Conservation (phyloP, 2,888 invertebrate species). For the Lasiommata megera region DNA sequence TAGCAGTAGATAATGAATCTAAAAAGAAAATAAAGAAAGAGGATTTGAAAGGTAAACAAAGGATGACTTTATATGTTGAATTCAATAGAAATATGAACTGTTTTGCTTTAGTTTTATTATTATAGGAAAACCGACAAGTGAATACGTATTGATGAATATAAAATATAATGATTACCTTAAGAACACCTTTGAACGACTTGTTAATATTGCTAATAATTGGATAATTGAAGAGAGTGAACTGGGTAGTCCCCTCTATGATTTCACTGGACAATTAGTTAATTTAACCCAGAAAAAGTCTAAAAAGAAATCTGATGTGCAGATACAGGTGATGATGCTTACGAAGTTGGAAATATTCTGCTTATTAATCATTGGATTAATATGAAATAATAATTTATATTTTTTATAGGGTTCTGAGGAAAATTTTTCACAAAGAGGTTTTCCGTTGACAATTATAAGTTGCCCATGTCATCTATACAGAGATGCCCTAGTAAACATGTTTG, state of each 20-base stretch:
- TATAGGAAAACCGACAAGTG: constrained; percentile 55
- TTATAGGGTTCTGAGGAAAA: constrained; percentile 52
- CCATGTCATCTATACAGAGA: constrained; percentile 58
- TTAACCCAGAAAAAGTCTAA: constrained; percentile 58
- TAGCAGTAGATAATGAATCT: constrained; percentile 45
- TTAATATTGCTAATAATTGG: constrained; percentile 70
- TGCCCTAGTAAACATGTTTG: constrained; percentile 56
- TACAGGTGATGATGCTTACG: constrained; percentile 43
- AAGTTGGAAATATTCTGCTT: too few relatives aligned
- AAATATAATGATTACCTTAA: constrained; percentile 67
- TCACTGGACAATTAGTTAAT: constrained; percentile 59
- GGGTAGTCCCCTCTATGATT: constrained; percentile 52
- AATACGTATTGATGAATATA: constrained; percentile 54
- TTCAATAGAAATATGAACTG: too few relatives aligned
- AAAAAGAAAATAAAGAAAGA: constrained; percentile 67
- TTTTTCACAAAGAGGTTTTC: constrained; percentile 60
- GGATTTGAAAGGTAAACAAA: constrained; percentile 52
- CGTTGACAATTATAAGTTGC: constrained; percentile 59
- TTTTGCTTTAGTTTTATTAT: constrained; percentile 4
- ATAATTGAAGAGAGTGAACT: constrained; percentile 57
- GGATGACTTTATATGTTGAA: too few relatives aligned
- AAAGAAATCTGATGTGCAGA: constrained; percentile 62
- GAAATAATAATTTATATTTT: constrained; percentile 3
- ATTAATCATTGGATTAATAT: too few relatives aligned
- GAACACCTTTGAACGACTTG: constrained; percentile 56